Evolutionary conservation across 2,888 invertebrate genomes (phyloP).

Genomic region (Dione juno): DNA sequence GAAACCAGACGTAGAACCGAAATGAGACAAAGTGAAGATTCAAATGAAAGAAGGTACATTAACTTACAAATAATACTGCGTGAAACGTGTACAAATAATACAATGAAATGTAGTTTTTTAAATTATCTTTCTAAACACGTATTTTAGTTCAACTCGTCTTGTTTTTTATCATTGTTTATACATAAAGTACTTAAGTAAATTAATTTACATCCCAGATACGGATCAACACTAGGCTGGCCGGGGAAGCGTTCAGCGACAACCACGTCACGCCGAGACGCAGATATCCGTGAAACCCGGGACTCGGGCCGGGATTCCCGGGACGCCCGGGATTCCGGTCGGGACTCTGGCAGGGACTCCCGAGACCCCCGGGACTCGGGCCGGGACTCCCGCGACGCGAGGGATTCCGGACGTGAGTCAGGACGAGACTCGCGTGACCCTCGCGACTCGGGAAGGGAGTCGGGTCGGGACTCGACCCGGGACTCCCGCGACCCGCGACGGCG

Average conservation of each 20-base stretch:
- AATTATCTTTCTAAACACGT: too few relatives aligned
- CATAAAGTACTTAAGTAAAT: background rate
- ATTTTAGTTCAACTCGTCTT: too few relatives aligned
- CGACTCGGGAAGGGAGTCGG: constrained; percentile 47
- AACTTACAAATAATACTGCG: background rate
- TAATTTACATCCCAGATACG: constrained; percentile 57
- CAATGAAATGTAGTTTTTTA: too few relatives aligned
- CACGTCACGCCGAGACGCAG: constrained; percentile 54
- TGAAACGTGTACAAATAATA: too few relatives aligned
- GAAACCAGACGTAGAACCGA: constrained; percentile 80
- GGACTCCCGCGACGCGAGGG: constrained; percentile 54
- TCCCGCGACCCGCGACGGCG: constrained; percentile 56
- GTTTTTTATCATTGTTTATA: background rate
- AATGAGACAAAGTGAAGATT: constrained; percentile 85
- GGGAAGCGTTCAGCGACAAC: constrained; percentile 55
- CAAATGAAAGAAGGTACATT: constrained; percentile 56
- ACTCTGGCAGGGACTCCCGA: constrained; percentile 54
- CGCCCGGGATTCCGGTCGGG: constrained; percentile 58
- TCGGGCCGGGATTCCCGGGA: constrained; percentile 57
- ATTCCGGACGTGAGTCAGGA: constrained; percentile 56
- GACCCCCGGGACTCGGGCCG: constrained; percentile 69
- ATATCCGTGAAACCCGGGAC: constrained; percentile 55
- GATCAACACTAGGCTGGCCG: constrained; percentile 71
- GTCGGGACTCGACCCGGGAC: constrained; percentile 56
- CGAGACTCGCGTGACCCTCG: constrained; percentile 55